Evolutionary conservation across 2,888 invertebrate species (phyloP), one percentile per base, ranked within the genome.

Genomic region (Metellina segmentata): DNA sequence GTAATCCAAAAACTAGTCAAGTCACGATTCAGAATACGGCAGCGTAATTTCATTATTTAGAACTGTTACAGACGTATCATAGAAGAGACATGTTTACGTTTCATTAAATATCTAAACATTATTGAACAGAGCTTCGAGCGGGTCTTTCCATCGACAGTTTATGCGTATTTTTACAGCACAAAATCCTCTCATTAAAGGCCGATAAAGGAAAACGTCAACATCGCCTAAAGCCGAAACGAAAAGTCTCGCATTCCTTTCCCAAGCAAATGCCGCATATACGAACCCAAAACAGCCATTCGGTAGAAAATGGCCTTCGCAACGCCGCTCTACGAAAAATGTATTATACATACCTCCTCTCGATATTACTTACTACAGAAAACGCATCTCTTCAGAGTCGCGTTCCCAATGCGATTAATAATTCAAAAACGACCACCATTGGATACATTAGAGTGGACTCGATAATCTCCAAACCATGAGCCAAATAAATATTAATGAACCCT

Each of bases 401-500:
- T 78, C 52, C 8, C n/a, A 19, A 83, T 52, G 13, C 16, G 53
- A 85, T 85, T 85, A 75, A 85, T 85, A 85, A 85, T 75, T 85
- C 85, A 74, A 34, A 61, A 11, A 75, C 74, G 61, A 51, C 85
- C 61, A 61, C 61, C 61, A 61, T 61, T 16, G 52, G 79, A 85
- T 85, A 51, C 85, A 48, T 53, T 75, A 75, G 74, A 53, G 75
- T 61, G 85, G 75, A 85, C 85, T 75, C 85, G 75, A 75, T 85
- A 74, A 85, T 85, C 75, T 75, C 74, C 74, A 74, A 85, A 85
- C 75, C 85, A 75, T 61, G 85, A 85, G 74, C 61, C 85, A 72
- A 77, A 82, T 82, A 89, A 89, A 89, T 89, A 89, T 89, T 89
- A 82, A 82, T 89, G 89, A 89, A 89, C 81, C 34, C 48, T 71